These are phyloP conservation scores for Sebastolobus altivelis DNA, from an alignment of 2,797 vertebrate genomes.

Conservation along the genomic window DNA sequence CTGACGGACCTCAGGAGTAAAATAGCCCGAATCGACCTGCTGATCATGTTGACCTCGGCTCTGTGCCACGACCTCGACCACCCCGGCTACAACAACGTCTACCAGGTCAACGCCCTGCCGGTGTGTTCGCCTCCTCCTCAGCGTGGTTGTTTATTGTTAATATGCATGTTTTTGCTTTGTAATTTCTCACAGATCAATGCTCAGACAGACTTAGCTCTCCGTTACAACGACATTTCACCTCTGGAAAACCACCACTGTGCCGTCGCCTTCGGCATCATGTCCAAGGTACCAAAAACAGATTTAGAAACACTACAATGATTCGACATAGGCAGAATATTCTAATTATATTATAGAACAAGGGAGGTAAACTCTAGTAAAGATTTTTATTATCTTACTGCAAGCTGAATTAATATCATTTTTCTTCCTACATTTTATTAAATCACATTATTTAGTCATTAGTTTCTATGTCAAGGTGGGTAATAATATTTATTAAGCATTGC, in stretches of 20 bases:
- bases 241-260: slow-evolving; percentile 96
- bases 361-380: background rate
- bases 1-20: slow-evolving; percentile 91
- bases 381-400: rapidly evolving
- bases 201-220: slow-evolving; percentile 91
- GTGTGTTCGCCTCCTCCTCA: background rate
- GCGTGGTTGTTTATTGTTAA: background rate
- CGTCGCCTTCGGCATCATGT: slow-evolving; percentile 92
- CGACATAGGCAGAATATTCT: background rate
- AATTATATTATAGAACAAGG: background rate
- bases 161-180: background rate
- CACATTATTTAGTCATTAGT: no score
- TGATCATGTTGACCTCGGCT: slow-evolving; percentile 92
- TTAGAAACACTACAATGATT: no score
- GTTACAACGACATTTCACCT: slow-evolving; percentile 95
- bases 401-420: no score
- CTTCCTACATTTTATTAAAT: no score
- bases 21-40: slow-evolving; percentile 87
- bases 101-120: slow-evolving; percentile 71
- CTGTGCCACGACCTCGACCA: slow-evolving; percentile 95
- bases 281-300: slow-evolving; percentile 59
- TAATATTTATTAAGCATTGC: no score
- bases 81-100: slow-evolving; percentile 92
- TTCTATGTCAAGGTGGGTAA: no score
- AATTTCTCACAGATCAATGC: slow-evolving; percentile 90